These are phyloP conservation scores for Brenthis ino DNA, from an alignment of 2,888 invertebrate species.

Conservation along the genomic window DNA sequence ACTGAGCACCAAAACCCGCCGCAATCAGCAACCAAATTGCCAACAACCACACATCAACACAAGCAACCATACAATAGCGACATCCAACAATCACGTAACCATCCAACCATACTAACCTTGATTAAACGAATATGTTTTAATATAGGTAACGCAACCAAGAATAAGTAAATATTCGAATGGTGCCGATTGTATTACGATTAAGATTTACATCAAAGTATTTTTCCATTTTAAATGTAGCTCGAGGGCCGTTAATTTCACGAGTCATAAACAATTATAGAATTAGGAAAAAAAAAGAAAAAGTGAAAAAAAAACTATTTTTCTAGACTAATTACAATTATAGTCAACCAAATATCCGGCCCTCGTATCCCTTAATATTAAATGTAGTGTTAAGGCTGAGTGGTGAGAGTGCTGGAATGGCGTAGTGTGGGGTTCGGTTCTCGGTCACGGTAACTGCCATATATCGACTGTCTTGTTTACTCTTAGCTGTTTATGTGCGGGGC, in stretches of 20 bases:
- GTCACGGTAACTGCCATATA: conserved; percentile 57
- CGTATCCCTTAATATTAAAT: conserved; percentile 20
- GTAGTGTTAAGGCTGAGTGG: conserved; percentile 16
- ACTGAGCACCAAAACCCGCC: conserved; percentile 50
- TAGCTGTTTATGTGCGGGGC: conserved; percentile 37
- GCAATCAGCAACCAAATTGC: conserved; percentile 25
- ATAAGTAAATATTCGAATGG: background rate
- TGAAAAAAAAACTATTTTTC: conserved; percentile 38
- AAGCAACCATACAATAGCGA: background rate
- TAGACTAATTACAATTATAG: conserved; percentile 34
- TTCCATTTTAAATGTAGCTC: conserved; percentile 6
- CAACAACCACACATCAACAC: conserved; percentile 15
- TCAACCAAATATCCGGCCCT: conserved; percentile 22
- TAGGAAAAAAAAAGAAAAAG: conserved; percentile 27
- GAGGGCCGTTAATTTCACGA: conserved; percentile 4
- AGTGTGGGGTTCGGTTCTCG: conserved; percentile 26
- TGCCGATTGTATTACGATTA: conserved; percentile 13
- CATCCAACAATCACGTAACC: background rate
- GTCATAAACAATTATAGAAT: conserved; percentile 2
- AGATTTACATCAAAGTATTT: conserved; percentile 11
- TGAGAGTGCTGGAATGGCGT: conserved; percentile 3
- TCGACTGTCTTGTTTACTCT: conserved; percentile 52
- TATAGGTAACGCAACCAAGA: background rate
- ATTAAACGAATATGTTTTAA: no score
- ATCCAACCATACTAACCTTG: background rate